phyloP scores from a whole-genome alignment of 2,888 invertebrate species.

The Nasonovia ribisnigri region DNA sequence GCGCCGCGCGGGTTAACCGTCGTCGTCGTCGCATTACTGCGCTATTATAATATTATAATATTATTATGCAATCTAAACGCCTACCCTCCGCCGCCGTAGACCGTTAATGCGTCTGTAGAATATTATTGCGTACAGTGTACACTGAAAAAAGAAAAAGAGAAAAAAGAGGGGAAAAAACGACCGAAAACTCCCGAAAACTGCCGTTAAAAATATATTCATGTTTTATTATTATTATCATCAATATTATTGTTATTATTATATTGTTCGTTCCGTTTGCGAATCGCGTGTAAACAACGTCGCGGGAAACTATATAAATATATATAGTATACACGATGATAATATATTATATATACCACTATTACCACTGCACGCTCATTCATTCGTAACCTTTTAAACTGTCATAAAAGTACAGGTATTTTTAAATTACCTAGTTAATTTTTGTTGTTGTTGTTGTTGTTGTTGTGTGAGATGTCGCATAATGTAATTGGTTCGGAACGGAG shows the following conservation, averaged over 20 bases:
- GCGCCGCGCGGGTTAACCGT: background rate
- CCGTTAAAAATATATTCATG: constrained; percentile 20
- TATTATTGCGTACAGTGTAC: background rate
- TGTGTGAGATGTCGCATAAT: too few relatives aligned
- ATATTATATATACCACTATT: background rate
- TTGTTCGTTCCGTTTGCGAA: background rate
- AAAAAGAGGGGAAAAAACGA: constrained; percentile 3
- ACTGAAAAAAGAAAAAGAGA: background rate
- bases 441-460: too few relatives aligned
- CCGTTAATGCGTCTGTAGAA: background rate
- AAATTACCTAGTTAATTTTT: too few relatives aligned
- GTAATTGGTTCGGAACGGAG: too few relatives aligned
- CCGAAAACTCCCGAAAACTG: background rate
- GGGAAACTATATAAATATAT: background rate
- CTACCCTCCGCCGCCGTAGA: background rate
- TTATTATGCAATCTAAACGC: constrained; percentile 5
- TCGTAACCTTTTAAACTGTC: background rate
- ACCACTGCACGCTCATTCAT: background rate
- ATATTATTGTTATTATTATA: constrained; percentile 9
- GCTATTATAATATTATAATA: background rate
- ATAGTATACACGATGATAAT: background rate
- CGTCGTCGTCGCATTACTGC: background rate
- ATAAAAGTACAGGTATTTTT: too few relatives aligned
- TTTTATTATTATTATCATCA: constrained; percentile 5
- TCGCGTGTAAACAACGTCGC: background rate